Conservation (phyloP, 2,888 invertebrate species). For the Trachelus tabidus region DNA sequence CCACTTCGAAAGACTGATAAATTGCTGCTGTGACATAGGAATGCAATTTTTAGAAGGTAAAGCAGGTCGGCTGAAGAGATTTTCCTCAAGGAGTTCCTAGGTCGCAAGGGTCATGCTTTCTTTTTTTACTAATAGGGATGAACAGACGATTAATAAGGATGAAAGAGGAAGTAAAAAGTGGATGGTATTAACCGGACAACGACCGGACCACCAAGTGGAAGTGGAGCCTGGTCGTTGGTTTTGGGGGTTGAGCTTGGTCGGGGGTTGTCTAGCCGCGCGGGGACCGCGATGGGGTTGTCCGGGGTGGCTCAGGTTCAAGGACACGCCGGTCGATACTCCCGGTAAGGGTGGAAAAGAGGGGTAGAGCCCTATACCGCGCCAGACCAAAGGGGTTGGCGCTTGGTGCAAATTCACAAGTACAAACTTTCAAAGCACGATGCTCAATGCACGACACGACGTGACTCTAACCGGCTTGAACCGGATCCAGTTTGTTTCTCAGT, state of each 20-base stretch:
- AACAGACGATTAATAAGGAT: neutral
- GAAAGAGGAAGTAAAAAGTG: neutral
- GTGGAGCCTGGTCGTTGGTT: constrained; percentile 34
- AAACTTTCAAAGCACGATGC: neutral
- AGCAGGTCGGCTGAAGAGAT: neutral
- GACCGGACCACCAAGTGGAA: neutral
- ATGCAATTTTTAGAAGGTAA: constrained; percentile 16
- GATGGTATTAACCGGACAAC: constrained; percentile 19
- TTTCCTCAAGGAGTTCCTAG: neutral
- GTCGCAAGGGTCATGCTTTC: neutral
- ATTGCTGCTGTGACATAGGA: constrained; percentile 20
- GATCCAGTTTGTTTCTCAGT: neutral
- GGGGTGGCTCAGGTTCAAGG: constrained; percentile 57
- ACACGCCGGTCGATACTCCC: constrained; percentile 56
- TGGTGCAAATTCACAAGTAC: neutral
- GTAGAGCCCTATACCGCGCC: neutral
- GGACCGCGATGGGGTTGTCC: constrained; percentile 31
- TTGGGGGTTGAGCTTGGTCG: constrained; percentile 45
- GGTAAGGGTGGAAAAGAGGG: constrained; percentile 21
- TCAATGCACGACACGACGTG: neutral
- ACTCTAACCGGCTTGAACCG: neutral
- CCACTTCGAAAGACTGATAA: constrained; percentile 21
- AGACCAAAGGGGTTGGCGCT: neutral
- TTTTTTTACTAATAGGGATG: neutral
- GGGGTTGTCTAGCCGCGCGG: constrained; percentile 57